These are phyloP conservation scores for Cecidostiba fungosa DNA, from an alignment of 2,888 invertebrate species.

Conservation along the genomic window DNA sequence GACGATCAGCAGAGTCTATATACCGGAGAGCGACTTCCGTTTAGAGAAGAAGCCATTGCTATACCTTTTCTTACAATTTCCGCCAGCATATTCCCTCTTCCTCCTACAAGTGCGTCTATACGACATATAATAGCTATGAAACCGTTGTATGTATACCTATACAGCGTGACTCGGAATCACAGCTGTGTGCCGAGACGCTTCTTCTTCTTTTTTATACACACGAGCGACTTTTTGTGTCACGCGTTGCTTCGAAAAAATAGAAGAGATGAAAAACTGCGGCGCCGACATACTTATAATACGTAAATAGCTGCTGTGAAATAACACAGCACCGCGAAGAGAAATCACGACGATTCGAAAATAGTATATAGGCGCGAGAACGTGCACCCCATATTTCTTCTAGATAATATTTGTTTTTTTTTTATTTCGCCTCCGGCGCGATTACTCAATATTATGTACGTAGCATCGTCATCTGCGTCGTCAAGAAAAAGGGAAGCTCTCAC, in stretches of 20 bases:
- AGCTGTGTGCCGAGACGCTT: not conserved
- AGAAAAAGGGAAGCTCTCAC: not conserved
- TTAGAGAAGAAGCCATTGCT: constrained; percentile 14
- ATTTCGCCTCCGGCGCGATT: not conserved
- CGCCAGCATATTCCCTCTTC: constrained; percentile 2
- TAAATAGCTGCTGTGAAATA: constrained; percentile 20
- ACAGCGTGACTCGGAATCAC: not conserved
- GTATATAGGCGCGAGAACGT: not conserved
- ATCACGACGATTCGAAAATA: not conserved
- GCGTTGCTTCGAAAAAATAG: not conserved
- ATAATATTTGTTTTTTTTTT: not conserved
- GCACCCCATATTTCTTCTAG: not conserved
- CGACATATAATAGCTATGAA: not conserved
- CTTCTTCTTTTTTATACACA: not conserved
- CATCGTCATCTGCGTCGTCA: no score
- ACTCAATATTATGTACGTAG: not conserved
- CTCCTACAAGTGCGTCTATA: not conserved
- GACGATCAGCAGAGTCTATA: not conserved
- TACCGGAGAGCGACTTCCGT: not conserved
- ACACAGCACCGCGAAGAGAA: not conserved
- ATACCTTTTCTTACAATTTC: constrained; percentile 29
- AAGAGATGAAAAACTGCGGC: not conserved
- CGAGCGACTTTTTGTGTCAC: not conserved
- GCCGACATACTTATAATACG: not conserved
- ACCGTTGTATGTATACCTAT: not conserved